Base-by-base conservation (phyloP, 1,140 invertebrate species). In the Drosophila tropicalis region DNA sequence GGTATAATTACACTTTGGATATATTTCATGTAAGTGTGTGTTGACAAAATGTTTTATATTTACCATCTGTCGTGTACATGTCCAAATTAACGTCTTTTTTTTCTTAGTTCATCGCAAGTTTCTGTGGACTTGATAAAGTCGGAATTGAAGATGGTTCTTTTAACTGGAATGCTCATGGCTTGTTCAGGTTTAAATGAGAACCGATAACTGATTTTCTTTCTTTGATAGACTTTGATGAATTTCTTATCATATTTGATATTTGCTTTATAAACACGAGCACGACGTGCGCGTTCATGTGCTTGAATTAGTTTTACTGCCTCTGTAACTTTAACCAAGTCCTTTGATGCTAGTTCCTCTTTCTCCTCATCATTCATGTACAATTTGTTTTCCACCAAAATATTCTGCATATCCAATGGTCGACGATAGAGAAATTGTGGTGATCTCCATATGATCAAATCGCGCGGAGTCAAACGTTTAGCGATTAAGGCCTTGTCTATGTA, bases 401-500 rank as follows among this genome's bases (percentile, higher is more conserved):
- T 82, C 36, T 91, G 76, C 39, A 82, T 65, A 40, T 91, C 84
- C 29, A 79, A 40, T 5, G 91, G 90, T 7, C 92, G 75, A 12
- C 77, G 76, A 51, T 79, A 83, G 5, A 90, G 41, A 39, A 91
- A 92, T 51, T 91, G 84, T 5, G 81, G 79, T 0, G 92, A 92
- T 40, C 85, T 82, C 71, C 93, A 79, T 64, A 94, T 92, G 68
- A 93, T 87, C 15, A 93, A 67, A 72, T 93, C 91, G n/a, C 91
- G 73, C 0, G 94, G 94, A 40, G 94, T 93, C 1, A 95, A 73
- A 75, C 94, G 95, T 56, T 94, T 79, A 70, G 95, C 93, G 62
- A 94, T 92, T 17, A 95, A 76, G 6, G 93, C 91, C 64, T 94
- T 94, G 79, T 95, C 95, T 69, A 95, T 93, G 71, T 94, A 95